These are phyloP conservation scores for Gavialis gangeticus DNA, from an alignment of 2,113 vertebrate genomes.

Conservation along the genomic window DNA sequence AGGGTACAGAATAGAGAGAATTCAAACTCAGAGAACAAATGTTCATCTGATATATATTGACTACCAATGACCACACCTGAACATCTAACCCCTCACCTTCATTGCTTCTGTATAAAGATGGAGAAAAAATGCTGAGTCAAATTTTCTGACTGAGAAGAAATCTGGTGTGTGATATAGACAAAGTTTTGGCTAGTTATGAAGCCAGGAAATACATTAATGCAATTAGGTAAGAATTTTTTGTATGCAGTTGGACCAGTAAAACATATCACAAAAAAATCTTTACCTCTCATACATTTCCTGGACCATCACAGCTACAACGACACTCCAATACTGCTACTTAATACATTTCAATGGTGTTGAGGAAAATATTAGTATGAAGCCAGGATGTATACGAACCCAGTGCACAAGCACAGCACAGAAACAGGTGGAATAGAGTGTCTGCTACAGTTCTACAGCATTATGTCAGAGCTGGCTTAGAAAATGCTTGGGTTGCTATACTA, in stretches of 20 bases:
- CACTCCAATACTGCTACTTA: no score
- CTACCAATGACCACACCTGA: not conserved
- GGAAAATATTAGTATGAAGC: not conserved
- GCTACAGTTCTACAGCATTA: not conserved
- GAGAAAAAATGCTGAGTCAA: not conserved
- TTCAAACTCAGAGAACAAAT: not conserved
- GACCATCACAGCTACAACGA: no score
- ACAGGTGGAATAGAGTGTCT: not conserved
- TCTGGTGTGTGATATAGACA: not conserved
- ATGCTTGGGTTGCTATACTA: not conserved
- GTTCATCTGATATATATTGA: not conserved
- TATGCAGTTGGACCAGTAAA: no score
- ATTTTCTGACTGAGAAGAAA: not conserved
- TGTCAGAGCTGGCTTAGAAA: not conserved
- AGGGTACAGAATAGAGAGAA: not conserved
- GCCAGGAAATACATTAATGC: not conserved
- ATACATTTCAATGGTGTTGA: not conserved
- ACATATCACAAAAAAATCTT: no score
- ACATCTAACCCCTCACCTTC: not conserved
- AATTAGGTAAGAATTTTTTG: not conserved
- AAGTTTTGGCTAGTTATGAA: not conserved
- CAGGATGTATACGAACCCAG: not conserved
- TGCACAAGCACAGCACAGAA: not conserved
- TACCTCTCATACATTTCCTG: no score
- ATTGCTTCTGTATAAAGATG: not conserved